Evolutionary conservation across 1,140 invertebrate species (phyloP).

Genomic region (Coelopa frigida): DNA sequence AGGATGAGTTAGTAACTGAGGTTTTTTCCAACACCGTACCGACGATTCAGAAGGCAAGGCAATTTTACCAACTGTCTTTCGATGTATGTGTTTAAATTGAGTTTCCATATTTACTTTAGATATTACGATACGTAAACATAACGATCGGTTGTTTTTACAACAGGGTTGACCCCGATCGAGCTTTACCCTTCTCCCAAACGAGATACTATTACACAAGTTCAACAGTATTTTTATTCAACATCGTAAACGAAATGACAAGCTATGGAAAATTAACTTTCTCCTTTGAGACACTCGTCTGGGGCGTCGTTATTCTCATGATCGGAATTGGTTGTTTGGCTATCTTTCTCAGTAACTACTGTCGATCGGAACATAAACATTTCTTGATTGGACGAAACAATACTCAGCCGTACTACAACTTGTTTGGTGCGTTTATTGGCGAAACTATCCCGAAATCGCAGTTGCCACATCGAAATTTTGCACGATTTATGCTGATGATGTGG

Average conservation of each 20-base stretch:
- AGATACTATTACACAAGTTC: conserved; percentile 35
- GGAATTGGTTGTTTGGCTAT: conserved; percentile 13
- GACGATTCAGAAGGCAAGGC: too few relatives aligned
- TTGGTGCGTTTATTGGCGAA: not conserved
- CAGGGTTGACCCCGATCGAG: conserved; percentile 16
- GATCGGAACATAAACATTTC: not conserved
- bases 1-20: conserved; percentile 20
- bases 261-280: conserved; percentile 36
- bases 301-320: conserved; percentile 16
- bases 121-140: not conserved
- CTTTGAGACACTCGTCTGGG: conserved; percentile 26
- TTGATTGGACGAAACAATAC: conserved; percentile 2
- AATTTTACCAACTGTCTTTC: too few relatives aligned
- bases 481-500: conserved; percentile 24
- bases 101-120: conserved; percentile 23
- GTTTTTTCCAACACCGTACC: too few relatives aligned
- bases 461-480: conserved; percentile 14
- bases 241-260: conserved; percentile 26
- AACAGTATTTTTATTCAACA: conserved; percentile 34
- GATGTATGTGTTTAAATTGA: conserved; percentile 30
- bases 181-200: conserved; percentile 29
- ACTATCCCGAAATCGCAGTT: conserved; percentile 4
- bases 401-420: not conserved
- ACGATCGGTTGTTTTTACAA: conserved; percentile 28
- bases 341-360: not conserved